These are phyloP conservation scores for Sanderia malayensis DNA, from an alignment of 30 jellyfish, hydroid and myxozoan species.

Conservation along the genomic window DNA sequence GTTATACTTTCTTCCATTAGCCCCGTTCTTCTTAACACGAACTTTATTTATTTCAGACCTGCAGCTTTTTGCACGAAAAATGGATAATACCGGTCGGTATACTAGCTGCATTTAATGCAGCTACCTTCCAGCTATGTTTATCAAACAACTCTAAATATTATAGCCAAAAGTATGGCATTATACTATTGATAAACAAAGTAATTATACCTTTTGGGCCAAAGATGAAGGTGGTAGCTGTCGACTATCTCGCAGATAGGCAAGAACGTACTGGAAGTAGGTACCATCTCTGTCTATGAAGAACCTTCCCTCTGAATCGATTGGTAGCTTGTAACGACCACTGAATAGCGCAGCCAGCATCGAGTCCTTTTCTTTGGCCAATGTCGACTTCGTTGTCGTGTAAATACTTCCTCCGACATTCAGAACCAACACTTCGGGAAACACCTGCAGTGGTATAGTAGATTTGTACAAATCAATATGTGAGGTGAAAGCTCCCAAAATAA, in stretches of 20 bases:
- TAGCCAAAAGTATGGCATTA: no score
- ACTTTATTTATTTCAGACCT: no score
- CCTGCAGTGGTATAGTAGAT: constrained; percentile 10
- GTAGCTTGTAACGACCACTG: constrained; percentile 62
- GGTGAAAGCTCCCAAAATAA: no score
- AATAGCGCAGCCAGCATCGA: constrained; percentile 59
- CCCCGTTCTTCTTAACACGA: no score
- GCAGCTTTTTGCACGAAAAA: no score
- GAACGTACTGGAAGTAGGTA: constrained; percentile 33
- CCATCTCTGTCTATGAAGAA: constrained; percentile 82
- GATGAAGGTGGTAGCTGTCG: constrained; percentile 50
- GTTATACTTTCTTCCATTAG: no score
- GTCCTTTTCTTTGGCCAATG: constrained; percentile 19
- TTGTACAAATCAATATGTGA: no score
- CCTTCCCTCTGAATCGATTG: constrained; percentile 62
- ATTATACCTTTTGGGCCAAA: constrained; percentile 48
- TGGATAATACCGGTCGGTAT: no score
- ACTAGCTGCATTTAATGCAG: no score
- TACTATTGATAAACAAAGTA: no score
- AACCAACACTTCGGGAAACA: constrained; percentile 34
- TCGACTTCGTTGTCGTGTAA: constrained; percentile 46
- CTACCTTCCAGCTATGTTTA: no score
- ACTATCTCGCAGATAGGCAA: constrained; percentile 65
- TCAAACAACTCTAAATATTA: no score
- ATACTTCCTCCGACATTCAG: constrained; percentile 54